These are phyloP conservation scores for Sorex araneus DNA, from an alignment of 2,113 vertebrate genomes.

Conservation along the genomic window DNA sequence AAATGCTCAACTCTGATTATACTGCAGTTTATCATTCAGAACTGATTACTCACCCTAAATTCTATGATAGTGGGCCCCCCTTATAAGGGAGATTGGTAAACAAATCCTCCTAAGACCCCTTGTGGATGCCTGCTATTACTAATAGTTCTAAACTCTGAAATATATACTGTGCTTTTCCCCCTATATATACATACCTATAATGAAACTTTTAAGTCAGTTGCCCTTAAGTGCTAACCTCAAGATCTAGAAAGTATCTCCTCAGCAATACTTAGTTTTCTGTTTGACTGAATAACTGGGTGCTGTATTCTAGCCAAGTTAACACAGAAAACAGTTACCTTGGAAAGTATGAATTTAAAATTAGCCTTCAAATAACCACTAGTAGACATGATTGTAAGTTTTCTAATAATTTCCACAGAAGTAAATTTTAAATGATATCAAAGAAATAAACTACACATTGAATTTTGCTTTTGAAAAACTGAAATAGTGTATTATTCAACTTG, in stretches of 20 bases:
- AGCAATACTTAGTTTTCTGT: not conserved
- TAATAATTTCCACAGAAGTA: not conserved
- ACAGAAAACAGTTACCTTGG: not conserved
- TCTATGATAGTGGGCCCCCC: not conserved
- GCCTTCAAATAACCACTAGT: not conserved
- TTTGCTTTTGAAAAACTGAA: not conserved
- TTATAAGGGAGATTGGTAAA: not conserved
- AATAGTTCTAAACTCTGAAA: not conserved
- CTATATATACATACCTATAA: not conserved
- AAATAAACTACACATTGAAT: constrained; percentile 49
- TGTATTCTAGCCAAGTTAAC: not conserved
- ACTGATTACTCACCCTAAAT: not conserved
- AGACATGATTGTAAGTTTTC: constrained; percentile 50
- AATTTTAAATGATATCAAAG: not conserved
- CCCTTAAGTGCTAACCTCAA: not conserved
- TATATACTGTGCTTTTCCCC: not conserved
- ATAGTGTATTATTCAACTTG: not conserved
- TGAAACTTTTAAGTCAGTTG: not conserved
- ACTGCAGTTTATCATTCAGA: not conserved
- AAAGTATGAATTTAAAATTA: constrained; percentile 64
- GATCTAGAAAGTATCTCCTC: not conserved
- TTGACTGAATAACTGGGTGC: not conserved
- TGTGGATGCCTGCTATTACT: no score
- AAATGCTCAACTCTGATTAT: not conserved
- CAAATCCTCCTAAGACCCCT: no score